A percentile compares a stretch with the other conserved stretches of the same genome.
phyloP scores from a whole-genome alignment of 2,888 invertebrate species.

The Sympetrum striolatum region DNA sequence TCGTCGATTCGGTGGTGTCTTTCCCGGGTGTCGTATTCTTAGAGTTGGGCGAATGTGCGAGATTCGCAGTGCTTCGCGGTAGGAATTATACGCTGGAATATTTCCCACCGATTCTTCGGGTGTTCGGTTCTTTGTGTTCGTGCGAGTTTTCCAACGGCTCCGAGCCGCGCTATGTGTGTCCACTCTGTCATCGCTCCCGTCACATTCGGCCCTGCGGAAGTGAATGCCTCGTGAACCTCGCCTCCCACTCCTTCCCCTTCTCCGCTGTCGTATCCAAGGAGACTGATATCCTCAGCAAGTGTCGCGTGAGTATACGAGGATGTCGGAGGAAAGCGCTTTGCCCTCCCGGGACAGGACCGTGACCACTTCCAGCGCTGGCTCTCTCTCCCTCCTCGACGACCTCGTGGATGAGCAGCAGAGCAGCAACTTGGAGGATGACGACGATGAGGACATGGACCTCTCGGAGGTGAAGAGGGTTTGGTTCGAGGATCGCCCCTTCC shows the following conservation, averaged over 20 bases:
- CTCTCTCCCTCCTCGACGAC: constrained; percentile 29
- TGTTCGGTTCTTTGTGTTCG: neutral
- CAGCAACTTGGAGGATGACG: constrained; percentile 55
- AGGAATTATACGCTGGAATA: neutral
- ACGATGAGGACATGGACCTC: constrained; percentile 70
- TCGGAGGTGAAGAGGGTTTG: neutral
- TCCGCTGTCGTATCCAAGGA: neutral
- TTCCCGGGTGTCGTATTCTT: neutral
- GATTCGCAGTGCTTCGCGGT: neutral
- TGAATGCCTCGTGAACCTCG: neutral
- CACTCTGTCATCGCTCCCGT: neutral
- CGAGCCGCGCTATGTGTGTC: neutral
- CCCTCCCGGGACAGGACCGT: neutral
- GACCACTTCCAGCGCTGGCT: constrained; percentile 20
- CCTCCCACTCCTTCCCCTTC: neutral
- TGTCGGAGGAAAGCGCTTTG: neutral
- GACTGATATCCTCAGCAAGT: too few species aligned
- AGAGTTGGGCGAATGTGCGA: neutral
- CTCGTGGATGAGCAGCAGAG: neutral
- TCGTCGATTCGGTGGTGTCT: neutral
- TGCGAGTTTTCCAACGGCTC: neutral
- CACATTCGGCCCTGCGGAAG: neutral
- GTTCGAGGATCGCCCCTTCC: constrained; percentile 28
- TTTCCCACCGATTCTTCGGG: too few species aligned
- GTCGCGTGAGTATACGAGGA: neutral